Conservation (phyloP, 2,888 invertebrate genomes). For the Acanthoscelides obtectus region DNA sequence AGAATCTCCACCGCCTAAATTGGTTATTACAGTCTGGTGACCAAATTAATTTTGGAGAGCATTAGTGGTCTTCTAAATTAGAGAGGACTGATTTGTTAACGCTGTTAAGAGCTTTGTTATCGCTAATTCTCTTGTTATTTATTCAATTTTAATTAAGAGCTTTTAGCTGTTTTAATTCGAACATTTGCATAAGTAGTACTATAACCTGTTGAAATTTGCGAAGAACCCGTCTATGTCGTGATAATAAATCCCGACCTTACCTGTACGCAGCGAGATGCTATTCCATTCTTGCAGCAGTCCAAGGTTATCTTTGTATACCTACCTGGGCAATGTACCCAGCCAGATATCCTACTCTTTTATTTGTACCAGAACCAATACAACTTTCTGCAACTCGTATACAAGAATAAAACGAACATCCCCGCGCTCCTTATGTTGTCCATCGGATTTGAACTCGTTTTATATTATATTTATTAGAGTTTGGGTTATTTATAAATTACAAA, state of each 20-base stretch:
- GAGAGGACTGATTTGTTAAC: too few relatives aligned
- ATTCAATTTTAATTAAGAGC: too few relatives aligned
- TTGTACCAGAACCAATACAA: background rate
- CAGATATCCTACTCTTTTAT: background rate
- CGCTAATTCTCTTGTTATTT: too few relatives aligned
- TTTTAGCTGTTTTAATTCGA: too few relatives aligned
- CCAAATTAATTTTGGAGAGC: too few relatives aligned
- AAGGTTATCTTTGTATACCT: conserved; percentile 42
- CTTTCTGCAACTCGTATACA: conserved; percentile 17
- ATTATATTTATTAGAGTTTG: background rate
- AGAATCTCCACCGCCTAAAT: too few relatives aligned
- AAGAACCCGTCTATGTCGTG: background rate
- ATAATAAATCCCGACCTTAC: conserved; percentile 39
- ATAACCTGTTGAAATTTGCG: background rate
- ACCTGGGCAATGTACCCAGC: conserved; percentile 40
- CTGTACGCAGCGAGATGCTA: conserved; percentile 32
- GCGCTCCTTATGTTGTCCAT: background rate
- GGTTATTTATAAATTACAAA: background rate
- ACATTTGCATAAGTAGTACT: too few relatives aligned
- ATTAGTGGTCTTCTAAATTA: too few relatives aligned
- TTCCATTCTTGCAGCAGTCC: conserved; percentile 39
- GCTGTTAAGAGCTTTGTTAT: too few relatives aligned
- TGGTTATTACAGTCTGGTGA: too few relatives aligned
- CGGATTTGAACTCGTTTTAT: background rate
- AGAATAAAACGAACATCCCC: conserved; percentile 17